phyloP scores from a whole-genome alignment of 2,888 invertebrate genomes.

The Ormia ochracea region DNA sequence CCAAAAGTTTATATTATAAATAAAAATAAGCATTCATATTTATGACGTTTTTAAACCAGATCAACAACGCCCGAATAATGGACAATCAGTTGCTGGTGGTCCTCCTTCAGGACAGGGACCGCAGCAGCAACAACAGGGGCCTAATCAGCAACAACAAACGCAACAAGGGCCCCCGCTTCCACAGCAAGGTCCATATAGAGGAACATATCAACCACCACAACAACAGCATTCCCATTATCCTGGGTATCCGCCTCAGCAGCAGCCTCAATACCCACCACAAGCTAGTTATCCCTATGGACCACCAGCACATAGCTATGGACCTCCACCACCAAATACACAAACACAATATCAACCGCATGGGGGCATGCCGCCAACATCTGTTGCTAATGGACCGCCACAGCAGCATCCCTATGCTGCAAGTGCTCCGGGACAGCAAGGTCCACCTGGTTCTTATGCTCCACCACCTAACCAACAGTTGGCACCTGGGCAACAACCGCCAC shows the following conservation, averaged over 20 bases:
- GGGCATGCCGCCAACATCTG: conserved; percentile 75
- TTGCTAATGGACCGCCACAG: conserved; percentile 74
- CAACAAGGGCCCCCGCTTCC: conserved; percentile 80
- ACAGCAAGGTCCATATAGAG: conserved; percentile 79
- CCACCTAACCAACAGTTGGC: conserved; percentile 72
- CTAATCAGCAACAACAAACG: conserved; percentile 78
- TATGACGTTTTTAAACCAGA: conserved; percentile 64
- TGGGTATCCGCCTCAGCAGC: conserved; percentile 78
- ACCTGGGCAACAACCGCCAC: conserved; percentile 72
- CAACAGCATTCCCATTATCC: conserved; percentile 79
- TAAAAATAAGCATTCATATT: neutral
- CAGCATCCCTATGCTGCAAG: conserved; percentile 78
- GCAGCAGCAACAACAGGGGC: conserved; percentile 65
- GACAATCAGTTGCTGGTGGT: conserved; percentile 65
- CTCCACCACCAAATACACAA: conserved; percentile 79
- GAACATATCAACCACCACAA: conserved; percentile 78
- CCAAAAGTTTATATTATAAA: neutral
- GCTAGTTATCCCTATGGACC: conserved; percentile 79
- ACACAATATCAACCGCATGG: conserved; percentile 79
- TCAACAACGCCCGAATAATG: conserved; percentile 79
- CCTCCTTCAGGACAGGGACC: conserved; percentile 66
- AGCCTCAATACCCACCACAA: conserved; percentile 79
- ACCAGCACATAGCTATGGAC: conserved; percentile 78
- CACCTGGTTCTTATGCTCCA: conserved; percentile 78
- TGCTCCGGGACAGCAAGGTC: conserved; percentile 76